phyloP scores from a whole-genome alignment of 2,113 vertebrate genomes.

The Spermophilus dauricus region DNA sequence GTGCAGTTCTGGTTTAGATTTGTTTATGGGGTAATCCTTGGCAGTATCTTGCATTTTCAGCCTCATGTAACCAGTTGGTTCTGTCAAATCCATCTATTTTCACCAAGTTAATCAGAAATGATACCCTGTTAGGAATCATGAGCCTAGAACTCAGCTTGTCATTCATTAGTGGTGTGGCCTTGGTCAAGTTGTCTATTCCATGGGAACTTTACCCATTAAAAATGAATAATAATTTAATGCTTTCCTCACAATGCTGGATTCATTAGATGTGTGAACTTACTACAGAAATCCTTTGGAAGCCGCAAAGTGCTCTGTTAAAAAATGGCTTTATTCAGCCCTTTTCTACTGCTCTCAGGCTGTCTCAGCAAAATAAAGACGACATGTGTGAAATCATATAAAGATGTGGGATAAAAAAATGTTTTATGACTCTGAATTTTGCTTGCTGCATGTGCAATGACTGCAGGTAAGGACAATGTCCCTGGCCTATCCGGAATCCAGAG shows the following conservation, averaged over 20 bases:
- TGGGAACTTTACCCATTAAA: neutral
- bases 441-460: neutral
- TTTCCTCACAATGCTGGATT: neutral
- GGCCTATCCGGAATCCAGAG: neutral
- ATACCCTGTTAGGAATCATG: too few relatives aligned
- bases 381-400: neutral
- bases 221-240: neutral
- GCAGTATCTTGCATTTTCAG: neutral
- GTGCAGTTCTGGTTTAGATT: conserved; percentile 29
- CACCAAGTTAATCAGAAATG: neutral
- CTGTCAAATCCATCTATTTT: neutral
- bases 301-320: neutral
- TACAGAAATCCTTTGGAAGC: neutral
- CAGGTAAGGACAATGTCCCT: neutral
- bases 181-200: neutral
- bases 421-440: neutral
- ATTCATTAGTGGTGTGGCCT: neutral
- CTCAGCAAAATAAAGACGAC: neutral
- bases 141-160: neutral
- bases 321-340: neutral
- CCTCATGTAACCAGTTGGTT: neutral
- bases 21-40: neutral
- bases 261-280: neutral
- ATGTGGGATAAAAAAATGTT: neutral
- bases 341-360: too few relatives aligned